These are phyloP conservation scores for Bhutanitis thaidina DNA, from an alignment of 2,888 invertebrate genomes.

Conservation along the genomic window DNA sequence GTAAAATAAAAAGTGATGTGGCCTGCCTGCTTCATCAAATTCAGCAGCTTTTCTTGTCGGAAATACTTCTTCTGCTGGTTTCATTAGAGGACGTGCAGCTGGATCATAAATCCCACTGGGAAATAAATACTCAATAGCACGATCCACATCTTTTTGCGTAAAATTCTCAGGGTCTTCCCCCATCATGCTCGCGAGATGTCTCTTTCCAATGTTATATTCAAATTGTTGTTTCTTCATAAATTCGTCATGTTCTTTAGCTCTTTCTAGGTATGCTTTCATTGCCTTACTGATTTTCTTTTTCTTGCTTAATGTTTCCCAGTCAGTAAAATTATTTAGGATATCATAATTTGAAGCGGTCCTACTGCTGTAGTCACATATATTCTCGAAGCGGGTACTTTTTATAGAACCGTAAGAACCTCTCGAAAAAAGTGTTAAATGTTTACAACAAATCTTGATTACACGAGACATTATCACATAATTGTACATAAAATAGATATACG, in stretches of 20 bases:
- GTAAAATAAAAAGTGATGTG: conserved; percentile 95
- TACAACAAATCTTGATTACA: conserved; percentile 36
- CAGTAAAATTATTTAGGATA: conserved; percentile 48
- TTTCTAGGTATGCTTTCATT: conserved; percentile 92
- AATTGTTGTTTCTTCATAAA: conserved; percentile 89
- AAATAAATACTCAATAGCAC: conserved; percentile 95
- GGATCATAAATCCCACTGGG: conserved; percentile 95
- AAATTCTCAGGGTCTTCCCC: conserved; percentile 94
- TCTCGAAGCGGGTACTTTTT: conserved; percentile 33
- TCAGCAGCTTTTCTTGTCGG: conserved; percentile 91
- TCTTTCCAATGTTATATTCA: conserved; percentile 94
- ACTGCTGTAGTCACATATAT: conserved; percentile 41
- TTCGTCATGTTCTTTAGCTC: conserved; percentile 88
- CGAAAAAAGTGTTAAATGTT: conserved; percentile 40
- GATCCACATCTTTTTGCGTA: conserved; percentile 91
- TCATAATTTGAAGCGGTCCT: conserved; percentile 36
- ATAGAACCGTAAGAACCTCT: conserved; percentile 33
- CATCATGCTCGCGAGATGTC: conserved; percentile 99
- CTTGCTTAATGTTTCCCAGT: conserved; percentile 66
- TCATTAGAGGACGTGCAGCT: conserved; percentile 93
- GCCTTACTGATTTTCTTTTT: conserved; percentile 89
- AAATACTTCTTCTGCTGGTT: conserved; percentile 92
- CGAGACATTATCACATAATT: conserved; percentile 42
- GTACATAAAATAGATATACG: no score
- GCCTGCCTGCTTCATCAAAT: conserved; percentile 94